Evolutionary conservation across 2,797 vertebrate species (phyloP).

Genomic region (Odontamblyopus rebecca): DNA sequence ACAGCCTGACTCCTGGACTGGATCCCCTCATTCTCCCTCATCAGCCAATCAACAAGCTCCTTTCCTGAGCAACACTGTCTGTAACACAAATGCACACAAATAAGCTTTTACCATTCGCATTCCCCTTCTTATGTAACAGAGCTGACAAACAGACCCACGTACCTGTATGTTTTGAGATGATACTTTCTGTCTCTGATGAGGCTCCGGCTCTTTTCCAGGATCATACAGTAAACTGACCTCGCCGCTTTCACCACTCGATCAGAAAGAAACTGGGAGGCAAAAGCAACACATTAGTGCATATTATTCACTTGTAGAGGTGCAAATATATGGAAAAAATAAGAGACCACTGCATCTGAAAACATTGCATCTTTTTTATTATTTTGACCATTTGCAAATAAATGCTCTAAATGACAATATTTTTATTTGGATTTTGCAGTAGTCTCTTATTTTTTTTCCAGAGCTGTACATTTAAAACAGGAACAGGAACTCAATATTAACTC

Average conservation of each 20-base stretch:
- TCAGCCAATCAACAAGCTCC: slow-evolving; percentile 89
- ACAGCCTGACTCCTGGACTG: slow-evolving; percentile 86
- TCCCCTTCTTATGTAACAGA: no score
- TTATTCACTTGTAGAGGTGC: neutral
- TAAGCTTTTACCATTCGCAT: no score
- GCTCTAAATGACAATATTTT: no score
- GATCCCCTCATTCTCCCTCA: slow-evolving; percentile 78
- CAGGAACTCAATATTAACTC: no score
- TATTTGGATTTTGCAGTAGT: no score
- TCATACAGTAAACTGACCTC: slow-evolving; percentile 78
- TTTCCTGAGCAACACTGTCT: slow-evolving; percentile 92
- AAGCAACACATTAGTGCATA: neutral
- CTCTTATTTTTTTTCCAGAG: no score
- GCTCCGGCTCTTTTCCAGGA: slow-evolving; percentile 77
- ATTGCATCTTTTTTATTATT: no score
- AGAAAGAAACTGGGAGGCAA: slow-evolving; percentile 81
- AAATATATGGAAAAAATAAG: neutral
- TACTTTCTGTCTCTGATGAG: slow-evolving; percentile 91
- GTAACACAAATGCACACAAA: neutral
- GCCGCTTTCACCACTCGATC: slow-evolving; percentile 87
- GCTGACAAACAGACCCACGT: neutral
- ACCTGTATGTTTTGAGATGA: slow-evolving; percentile 92
- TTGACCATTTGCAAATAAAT: no score
- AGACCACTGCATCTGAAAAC: no score
- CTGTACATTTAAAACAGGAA: no score